Conservation (phyloP, 2,888 invertebrate species). For the Miltochrista miniata region DNA sequence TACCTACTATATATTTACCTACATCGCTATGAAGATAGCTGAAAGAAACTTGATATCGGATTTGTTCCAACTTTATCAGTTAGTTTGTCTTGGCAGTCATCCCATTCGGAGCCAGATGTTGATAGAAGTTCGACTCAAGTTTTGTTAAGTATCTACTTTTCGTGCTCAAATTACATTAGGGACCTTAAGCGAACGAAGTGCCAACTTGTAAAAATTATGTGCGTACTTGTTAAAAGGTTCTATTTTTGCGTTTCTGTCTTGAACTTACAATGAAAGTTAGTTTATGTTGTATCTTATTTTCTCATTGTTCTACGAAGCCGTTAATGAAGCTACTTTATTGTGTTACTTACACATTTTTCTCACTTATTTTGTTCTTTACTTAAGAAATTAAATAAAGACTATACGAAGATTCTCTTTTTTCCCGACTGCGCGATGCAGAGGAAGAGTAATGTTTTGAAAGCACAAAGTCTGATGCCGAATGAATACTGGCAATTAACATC, state of each 20-base stretch:
- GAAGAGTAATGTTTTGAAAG: too few species aligned
- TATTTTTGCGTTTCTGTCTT: not conserved
- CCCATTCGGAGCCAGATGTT: conserved; percentile 68
- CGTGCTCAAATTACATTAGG: conserved; percentile 31
- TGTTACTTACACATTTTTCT: too few species aligned
- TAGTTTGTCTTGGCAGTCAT: conserved; percentile 63
- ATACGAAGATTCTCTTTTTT: too few species aligned
- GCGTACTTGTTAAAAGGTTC: conserved; percentile 13
- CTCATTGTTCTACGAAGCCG: too few species aligned
- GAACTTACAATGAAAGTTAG: too few species aligned
- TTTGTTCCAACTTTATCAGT: conserved; percentile 34
- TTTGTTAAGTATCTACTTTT: conserved; percentile 43
- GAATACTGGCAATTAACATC: too few species aligned
- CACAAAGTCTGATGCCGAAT: too few species aligned
- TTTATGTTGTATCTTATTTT: too few species aligned
- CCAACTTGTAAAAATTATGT: conserved; percentile 21
- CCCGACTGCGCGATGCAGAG: too few species aligned
- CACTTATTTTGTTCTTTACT: too few species aligned
- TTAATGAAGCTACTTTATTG: too few species aligned
- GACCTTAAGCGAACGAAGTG: conserved; percentile 19
- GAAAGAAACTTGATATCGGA: conserved; percentile 29
- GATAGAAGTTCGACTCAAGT: conserved; percentile 53
- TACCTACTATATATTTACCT: not conserved
- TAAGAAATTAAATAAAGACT: too few species aligned
- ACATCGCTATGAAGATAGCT: conserved; percentile 6